Conservation (phyloP, 2,888 invertebrate genomes). For the Eugnorisma glareosa region DNA sequence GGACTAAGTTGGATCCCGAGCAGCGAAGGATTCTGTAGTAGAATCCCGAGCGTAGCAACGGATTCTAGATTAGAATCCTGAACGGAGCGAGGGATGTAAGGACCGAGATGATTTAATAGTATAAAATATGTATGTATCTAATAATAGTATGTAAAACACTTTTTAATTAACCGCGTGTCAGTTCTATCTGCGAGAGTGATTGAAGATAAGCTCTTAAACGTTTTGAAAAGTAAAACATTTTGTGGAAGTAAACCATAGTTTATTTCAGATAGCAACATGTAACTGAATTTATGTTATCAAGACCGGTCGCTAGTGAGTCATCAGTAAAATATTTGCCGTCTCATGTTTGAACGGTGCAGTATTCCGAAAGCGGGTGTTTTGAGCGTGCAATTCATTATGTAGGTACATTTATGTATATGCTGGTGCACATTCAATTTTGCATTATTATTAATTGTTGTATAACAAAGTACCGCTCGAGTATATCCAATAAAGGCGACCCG, state of each 20-base stretch:
- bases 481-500: background rate
- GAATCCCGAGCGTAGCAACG: too few relatives aligned
- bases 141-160: background rate
- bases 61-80: too few relatives aligned
- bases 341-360: slow-evolving; percentile 26
- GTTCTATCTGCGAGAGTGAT: background rate
- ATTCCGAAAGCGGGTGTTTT: background rate
- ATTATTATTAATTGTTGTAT: background rate
- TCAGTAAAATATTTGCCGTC: slow-evolving; percentile 20
- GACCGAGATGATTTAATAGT: too few relatives aligned
- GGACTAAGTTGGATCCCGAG: too few relatives aligned
- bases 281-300: slow-evolving; percentile 18
- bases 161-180: background rate
- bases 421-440: background rate
- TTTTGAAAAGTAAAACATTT: too few relatives aligned
- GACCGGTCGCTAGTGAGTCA: slow-evolving; percentile 20
- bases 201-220: background rate
- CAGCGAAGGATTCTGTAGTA: too few relatives aligned
- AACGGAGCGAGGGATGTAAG: too few relatives aligned
- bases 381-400: background rate
- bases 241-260: background rate
- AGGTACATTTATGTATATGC: too few relatives aligned
- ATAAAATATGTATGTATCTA: too few relatives aligned
- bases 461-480: background rate
- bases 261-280: slow-evolving; percentile 17